Evolutionary conservation across 2,113 vertebrate genomes (phyloP).

Genomic region (Riparia riparia): DNA sequence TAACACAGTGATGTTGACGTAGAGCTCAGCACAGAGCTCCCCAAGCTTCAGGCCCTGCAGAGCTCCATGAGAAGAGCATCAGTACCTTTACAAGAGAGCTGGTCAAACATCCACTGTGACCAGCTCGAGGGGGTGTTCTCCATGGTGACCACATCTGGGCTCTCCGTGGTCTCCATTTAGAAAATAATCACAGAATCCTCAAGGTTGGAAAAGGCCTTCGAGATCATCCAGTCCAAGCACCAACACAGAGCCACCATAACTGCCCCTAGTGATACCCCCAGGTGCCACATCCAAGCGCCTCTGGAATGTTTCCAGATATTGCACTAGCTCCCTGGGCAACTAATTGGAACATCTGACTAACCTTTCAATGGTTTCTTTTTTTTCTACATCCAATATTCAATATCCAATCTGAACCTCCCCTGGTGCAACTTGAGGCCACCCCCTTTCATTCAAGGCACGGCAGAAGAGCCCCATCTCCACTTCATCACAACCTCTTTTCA

Average conservation of each 20-base stretch:
- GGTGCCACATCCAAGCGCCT: neutral
- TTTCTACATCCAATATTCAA: neutral
- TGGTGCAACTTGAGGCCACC: neutral
- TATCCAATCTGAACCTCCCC: neutral
- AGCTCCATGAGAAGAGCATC: neutral
- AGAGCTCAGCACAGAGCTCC: neutral
- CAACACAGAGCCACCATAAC: neutral
- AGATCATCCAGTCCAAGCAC: neutral
- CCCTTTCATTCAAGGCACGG: neutral
- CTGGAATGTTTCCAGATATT: neutral
- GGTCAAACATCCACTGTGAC: rapidly evolving
- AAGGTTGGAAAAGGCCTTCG: neutral
- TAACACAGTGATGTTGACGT: rapidly evolving
- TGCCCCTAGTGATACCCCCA: rapidly evolving
- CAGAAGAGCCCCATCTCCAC: neutral
- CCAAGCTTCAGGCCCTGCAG: neutral
- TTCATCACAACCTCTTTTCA: neutral
- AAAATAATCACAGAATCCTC: neutral
- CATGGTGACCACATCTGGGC: neutral
- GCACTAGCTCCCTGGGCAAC: neutral
- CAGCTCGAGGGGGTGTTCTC: neutral
- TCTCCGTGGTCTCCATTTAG: neutral
- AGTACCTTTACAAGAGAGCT: neutral
- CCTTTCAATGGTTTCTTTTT: too few relatives aligned
- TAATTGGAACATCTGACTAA: neutral